Evolutionary conservation across 53 echinoderm and acorn worm species (phyloP).

Genomic region (Mesocentrotus franciscanus): DNA sequence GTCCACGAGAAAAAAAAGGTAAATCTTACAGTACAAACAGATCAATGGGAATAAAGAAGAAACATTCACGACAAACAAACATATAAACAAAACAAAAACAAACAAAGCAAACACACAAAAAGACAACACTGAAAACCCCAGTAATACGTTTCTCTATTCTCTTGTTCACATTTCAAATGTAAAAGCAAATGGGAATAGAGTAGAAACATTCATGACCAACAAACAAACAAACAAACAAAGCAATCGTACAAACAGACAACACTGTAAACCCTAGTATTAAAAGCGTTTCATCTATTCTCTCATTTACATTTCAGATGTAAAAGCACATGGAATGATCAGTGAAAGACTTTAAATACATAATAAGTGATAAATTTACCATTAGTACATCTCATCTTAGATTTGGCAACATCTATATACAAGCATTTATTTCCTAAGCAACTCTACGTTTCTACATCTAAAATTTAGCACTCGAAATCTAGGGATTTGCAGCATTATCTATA

Average conservation of each 20-base stretch:
- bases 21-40: no score
- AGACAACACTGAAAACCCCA: not conserved
- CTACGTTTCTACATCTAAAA: not conserved
- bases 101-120: not conserved
- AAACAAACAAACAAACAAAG: not conserved
- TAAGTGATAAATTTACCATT: not conserved
- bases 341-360: slow-evolving; percentile 33
- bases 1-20: no score
- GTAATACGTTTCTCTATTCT: not conserved
- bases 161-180: slow-evolving; percentile 20
- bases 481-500: slow-evolving; percentile 8
- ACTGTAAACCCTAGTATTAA: not conserved
- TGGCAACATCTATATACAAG: not conserved
- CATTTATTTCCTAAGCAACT: not conserved
- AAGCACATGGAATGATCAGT: slow-evolving; percentile 54
- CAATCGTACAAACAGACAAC: not conserved
- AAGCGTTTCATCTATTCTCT: not conserved
- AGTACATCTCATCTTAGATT: not conserved
- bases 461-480: not conserved
- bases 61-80: not conserved
- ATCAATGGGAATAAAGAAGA: not conserved
- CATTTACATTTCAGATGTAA: slow-evolving; percentile 27
- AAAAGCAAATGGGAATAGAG: not conserved
- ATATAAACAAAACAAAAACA: not conserved
- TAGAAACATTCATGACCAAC: not conserved